Evolutionary conservation across 2,888 invertebrate genomes (phyloP), one percentile per base, ranked within the genome.

Genomic region (Lobophora halterata): DNA sequence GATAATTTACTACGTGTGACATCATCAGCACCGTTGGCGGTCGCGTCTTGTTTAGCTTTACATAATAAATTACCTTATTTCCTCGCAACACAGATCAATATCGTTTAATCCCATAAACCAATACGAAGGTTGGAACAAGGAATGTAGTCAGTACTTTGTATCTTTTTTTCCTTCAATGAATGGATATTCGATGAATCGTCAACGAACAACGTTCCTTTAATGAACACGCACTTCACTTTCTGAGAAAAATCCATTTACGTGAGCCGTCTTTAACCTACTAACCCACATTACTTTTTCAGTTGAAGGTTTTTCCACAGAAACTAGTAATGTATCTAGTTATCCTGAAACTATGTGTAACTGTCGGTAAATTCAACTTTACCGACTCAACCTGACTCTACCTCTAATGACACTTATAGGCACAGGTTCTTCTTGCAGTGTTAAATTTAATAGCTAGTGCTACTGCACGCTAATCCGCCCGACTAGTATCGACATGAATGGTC

Each of bases 1-100:
- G 71, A 55, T 75, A 77, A 80, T 78, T 76, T 76, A 79, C 69
- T 67, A 68, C 64, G 47, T 42, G 55, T 80, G 79, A 81, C 72
- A 74, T 80, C 82, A 74, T 78, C 82, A 76, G 44, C 57, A 28
- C 46, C 49, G 44, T 32, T 36, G 34, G n/a, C 28, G 41, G 19
- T 28, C 25, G 38, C 29, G 25, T 33, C 36, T 13, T 37, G 20
- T 19, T 11, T 23, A 7, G 9, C 24, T 34, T 18, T 24, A 18
- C 29, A 37, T 21, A 28, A 23, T 23, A 12, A 18, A 11, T 5
- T 6, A 32, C 33, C 29, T 29, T 43, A 43, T 26, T 26, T 21
- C 33, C 33, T 37, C 18, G 29, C 11, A 12, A 29, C 32, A 43
- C 20, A 21, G 43, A 37, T 37, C 29, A 43, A 33, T 32, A 33